Percentiles rank a stretch among this genome's conserved stretches.
These are phyloP conservation scores for Entelurus aequoreus DNA, from an alignment of 2,113 vertebrate species.

Conservation along the genomic window DNA sequence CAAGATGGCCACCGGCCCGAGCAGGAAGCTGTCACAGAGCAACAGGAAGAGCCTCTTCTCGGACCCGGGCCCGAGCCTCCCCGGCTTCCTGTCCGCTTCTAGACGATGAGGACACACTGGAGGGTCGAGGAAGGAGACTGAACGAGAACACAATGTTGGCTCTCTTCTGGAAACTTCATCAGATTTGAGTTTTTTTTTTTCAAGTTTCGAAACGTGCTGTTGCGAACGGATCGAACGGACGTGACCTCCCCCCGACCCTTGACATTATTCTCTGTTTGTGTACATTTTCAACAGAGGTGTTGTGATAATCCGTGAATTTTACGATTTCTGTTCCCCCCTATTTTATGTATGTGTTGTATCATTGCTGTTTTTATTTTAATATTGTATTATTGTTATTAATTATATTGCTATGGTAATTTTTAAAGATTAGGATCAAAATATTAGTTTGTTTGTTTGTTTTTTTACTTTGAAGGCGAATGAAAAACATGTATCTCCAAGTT, in stretches of 20 bases:
- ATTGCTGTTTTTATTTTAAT: constrained; percentile 70
- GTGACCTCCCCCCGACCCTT: neutral
- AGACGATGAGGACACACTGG: constrained; percentile 59
- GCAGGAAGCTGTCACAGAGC: constrained; percentile 65
- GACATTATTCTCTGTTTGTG: constrained; percentile 50
- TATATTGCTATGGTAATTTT: constrained; percentile 67
- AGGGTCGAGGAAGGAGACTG: constrained; percentile 43
- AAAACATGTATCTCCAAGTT: too few species aligned
- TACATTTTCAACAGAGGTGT: constrained; percentile 69
- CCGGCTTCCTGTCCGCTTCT: constrained; percentile 65
- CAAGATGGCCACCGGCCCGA: constrained; percentile 58
- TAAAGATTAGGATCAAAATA: constrained; percentile 46
- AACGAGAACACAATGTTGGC: constrained; percentile 15
- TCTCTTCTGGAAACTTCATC: constrained; percentile 48
- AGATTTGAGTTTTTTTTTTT: constrained; percentile 17
- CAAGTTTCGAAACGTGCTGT: constrained; percentile 11
- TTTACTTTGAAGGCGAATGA: constrained; percentile 64
- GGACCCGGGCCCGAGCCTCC: constrained; percentile 57
- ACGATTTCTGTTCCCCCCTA: constrained; percentile 45
- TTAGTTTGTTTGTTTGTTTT: constrained; percentile 43
- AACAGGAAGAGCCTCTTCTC: constrained; percentile 69
- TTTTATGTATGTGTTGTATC: constrained; percentile 77
- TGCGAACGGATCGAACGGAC: constrained; percentile 30
- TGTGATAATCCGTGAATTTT: constrained; percentile 59
- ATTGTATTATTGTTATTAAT: constrained; percentile 71